Evolutionary conservation across 2,888 invertebrate species (phyloP).

Genomic region (Cephus runcator): DNA sequence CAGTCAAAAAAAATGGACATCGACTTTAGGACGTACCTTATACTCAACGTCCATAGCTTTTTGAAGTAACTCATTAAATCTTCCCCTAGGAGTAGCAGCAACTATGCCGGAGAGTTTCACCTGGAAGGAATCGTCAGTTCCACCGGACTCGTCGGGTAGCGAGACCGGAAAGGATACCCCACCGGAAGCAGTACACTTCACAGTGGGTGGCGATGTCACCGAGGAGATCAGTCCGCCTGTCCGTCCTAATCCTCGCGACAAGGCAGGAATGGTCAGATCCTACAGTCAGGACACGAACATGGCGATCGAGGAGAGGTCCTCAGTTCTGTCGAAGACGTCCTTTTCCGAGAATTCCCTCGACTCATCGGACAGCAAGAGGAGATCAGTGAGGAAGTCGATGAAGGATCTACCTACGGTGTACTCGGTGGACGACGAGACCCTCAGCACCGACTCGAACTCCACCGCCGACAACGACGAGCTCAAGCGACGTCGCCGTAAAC

Average conservation of each 20-base stretch:
- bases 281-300: conserved; percentile 68
- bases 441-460: conserved; percentile 77
- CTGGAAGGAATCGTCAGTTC: conserved; percentile 66
- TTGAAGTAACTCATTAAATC: conserved; percentile 16
- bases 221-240: conserved; percentile 23
- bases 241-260: not conserved
- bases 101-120: conserved; percentile 51
- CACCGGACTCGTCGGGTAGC: conserved; percentile 70
- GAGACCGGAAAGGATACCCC: conserved; percentile 68
- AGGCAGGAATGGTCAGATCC: conserved; percentile 64
- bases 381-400: conserved; percentile 35
- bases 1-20: not conserved
- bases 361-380: conserved; percentile 30
- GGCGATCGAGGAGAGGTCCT: conserved; percentile 45
- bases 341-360: conserved; percentile 68
- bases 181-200: conserved; percentile 59
- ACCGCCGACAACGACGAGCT: conserved; percentile 72
- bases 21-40: not conserved
- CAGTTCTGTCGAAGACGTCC: conserved; percentile 66
- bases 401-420: conserved; percentile 55
- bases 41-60: not conserved
- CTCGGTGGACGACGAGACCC: conserved; percentile 72
- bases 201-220: conserved; percentile 51
- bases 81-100: conserved; percentile 36
- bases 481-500: conserved; percentile 72